Evolutionary conservation across 2,888 invertebrate species (phyloP).

Genomic region (Leptinotarsa tumamoca): DNA sequence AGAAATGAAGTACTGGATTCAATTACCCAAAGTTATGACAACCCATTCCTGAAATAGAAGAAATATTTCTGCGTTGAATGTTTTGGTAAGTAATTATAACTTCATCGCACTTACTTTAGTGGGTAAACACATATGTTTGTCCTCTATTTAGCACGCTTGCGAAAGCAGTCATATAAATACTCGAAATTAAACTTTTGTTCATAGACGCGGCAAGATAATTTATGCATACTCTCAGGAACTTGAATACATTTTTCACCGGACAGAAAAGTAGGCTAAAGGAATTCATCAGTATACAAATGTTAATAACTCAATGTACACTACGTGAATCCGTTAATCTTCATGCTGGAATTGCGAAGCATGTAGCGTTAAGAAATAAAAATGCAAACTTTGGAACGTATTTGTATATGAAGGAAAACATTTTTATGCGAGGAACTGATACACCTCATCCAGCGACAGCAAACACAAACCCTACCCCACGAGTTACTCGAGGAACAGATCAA

Average conservation of each 20-base stretch:
- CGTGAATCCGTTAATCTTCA: no score
- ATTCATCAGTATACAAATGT: not conserved
- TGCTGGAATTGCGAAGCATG: no score
- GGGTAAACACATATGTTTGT: constrained; percentile 23
- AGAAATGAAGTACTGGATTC: not conserved
- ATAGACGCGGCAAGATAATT: not conserved
- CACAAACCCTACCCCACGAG: no score
- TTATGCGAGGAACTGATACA: no score
- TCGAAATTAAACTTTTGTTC: not conserved
- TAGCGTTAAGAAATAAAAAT: no score
- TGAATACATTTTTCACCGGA: not conserved
- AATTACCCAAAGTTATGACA: not conserved
- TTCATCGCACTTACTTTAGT: constrained; percentile 19
- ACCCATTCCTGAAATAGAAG: constrained; percentile 1
- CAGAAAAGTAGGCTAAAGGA: not conserved
- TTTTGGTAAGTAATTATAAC: constrained; percentile 23
- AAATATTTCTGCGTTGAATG: constrained; percentile 19
- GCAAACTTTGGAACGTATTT: no score
- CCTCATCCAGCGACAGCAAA: no score
- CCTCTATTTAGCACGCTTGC: constrained; percentile 2
- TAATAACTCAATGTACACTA: no score
- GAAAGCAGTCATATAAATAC: constrained; percentile 6
- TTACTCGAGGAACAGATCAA: no score
- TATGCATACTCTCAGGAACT: not conserved
- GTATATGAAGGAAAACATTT: no score